Percentiles rank a stretch among this genome's conserved stretches.
Conservation (phyloP, 2,797 vertebrate species). For the Anomalospiza imberbis region DNA sequence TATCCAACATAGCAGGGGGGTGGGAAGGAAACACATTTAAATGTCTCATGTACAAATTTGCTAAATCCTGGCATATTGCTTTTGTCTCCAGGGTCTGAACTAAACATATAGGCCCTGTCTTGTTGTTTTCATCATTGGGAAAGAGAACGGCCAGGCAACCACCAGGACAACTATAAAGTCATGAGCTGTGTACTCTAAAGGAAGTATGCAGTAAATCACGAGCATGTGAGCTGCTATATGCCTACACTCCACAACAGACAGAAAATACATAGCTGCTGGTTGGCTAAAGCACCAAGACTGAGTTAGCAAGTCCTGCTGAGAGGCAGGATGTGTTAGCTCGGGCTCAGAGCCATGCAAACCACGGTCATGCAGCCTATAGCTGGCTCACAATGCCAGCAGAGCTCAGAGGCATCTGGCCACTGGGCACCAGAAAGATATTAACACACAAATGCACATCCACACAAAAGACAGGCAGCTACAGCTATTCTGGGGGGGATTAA, state of each 20-base stretch:
- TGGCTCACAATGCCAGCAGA: background rate
- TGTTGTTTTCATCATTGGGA: background rate
- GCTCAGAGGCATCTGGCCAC: background rate
- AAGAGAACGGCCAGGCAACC: background rate
- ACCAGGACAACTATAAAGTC: background rate
- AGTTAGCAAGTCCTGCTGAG: conserved; percentile 14
- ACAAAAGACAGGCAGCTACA: background rate
- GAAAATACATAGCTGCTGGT: background rate
- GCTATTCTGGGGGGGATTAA: accelerated
- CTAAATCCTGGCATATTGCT: background rate
- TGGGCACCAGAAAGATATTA: background rate
- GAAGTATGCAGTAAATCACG: background rate
- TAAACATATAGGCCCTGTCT: background rate
- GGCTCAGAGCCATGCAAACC: background rate
- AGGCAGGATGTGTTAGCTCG: background rate
- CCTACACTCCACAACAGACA: background rate
- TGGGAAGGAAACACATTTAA: background rate
- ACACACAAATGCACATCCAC: background rate
- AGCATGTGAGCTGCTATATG: background rate
- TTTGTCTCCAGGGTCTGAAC: background rate
- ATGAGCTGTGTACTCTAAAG: background rate
- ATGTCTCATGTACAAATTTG: background rate
- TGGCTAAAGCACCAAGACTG: background rate
- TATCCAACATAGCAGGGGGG: background rate
- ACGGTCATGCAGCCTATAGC: background rate